Percentiles rank a stretch among this genome's conserved stretches.
Evolutionary conservation across 2,797 vertebrate species (phyloP).

Genomic region (Nyctibius grandis): DNA sequence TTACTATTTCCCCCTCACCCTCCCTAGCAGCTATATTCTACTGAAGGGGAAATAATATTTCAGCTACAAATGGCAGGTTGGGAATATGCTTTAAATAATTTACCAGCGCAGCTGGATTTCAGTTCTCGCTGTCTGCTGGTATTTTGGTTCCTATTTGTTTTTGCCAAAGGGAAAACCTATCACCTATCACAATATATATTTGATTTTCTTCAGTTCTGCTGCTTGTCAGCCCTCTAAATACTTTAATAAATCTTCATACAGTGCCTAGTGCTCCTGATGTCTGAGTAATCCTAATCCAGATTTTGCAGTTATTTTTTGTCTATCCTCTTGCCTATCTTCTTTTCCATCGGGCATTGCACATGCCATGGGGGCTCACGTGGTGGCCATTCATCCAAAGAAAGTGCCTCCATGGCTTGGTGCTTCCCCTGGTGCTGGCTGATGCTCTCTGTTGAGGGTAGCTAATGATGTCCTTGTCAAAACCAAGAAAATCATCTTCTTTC

Average conservation of each 20-base stretch:
- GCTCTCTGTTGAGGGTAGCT: background rate
- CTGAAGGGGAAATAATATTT: slow-evolving; percentile 17
- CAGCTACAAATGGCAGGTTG: background rate
- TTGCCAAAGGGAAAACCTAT: background rate
- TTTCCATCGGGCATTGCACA: background rate
- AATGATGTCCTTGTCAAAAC: background rate
- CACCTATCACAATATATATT: background rate
- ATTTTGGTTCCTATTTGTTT: background rate
- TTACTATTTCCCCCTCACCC: background rate
- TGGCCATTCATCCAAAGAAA: background rate
- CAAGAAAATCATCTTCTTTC: background rate
- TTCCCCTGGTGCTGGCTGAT: background rate
- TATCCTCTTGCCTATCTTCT: background rate
- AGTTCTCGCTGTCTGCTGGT: background rate
- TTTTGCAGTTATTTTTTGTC: background rate
- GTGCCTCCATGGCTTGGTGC: background rate
- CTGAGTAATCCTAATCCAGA: background rate
- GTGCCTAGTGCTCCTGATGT: background rate
- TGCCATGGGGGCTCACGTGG: rapidly evolving
- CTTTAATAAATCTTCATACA: background rate
- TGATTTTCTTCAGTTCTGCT: background rate
- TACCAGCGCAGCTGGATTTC: background rate
- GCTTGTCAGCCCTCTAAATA: background rate
- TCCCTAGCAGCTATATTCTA: background rate
- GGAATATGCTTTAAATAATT: slow-evolving; percentile 25